These are phyloP conservation scores for Pristiophorus japonicus DNA, from an alignment of 2,113 vertebrate species.

Conservation along the genomic window DNA sequence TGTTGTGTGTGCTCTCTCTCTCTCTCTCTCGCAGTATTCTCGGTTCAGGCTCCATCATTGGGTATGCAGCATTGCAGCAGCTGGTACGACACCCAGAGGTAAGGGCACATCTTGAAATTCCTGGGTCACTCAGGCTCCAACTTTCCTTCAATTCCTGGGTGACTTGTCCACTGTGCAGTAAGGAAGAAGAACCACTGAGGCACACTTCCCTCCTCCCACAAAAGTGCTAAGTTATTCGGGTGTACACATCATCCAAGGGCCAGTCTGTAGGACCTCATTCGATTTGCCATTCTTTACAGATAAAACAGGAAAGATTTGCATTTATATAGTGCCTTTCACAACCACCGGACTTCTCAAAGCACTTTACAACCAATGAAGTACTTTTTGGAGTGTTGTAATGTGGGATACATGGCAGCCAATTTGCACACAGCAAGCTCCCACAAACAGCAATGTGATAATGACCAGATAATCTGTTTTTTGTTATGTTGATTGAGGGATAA, in stretches of 20 bases:
- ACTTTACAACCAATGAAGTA: too few relatives aligned
- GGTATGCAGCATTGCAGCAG: constrained; percentile 58
- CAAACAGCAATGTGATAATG: too few relatives aligned
- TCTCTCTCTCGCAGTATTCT: constrained; percentile 55
- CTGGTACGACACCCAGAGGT: constrained; percentile 57
- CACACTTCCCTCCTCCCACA: neutral
- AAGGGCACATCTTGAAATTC: constrained; percentile 41
- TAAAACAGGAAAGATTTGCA: too few relatives aligned
- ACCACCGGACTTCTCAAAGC: too few relatives aligned
- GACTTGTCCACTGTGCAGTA: constrained; percentile 38
- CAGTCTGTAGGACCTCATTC: constrained; percentile 15
- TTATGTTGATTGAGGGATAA: too few relatives aligned
- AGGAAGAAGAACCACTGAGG: neutral
- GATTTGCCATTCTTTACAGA: constrained; percentile 41
- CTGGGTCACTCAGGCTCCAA: neutral
- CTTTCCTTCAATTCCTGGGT: neutral
- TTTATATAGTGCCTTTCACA: too few relatives aligned
- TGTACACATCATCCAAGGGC: constrained; percentile 34
- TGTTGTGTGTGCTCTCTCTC: constrained; percentile 29
- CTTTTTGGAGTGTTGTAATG: too few relatives aligned
- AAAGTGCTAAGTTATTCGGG: constrained; percentile 40
- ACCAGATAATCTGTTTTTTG: too few relatives aligned
- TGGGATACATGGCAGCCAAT: too few relatives aligned
- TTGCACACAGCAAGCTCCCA: too few relatives aligned
- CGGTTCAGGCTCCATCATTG: constrained; percentile 65